phyloP scores from a whole-genome alignment of 2,888 invertebrate genomes.

The Troilus luridus region DNA sequence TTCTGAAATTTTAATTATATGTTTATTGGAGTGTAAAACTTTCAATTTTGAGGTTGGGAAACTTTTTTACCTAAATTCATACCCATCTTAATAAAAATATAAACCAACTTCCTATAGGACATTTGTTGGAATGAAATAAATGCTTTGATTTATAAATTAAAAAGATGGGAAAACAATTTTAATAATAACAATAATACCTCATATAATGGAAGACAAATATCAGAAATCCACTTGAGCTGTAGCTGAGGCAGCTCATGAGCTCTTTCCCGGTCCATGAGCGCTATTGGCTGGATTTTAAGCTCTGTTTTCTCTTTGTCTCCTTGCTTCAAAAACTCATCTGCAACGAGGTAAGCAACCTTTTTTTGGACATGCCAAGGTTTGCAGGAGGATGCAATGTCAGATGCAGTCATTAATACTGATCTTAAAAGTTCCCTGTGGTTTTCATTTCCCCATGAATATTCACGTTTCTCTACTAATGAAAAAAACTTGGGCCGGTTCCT shows the following conservation, averaged over 20 bases:
- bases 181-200: constrained; percentile 67
- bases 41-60: no score
- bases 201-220: constrained; percentile 71
- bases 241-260: constrained; percentile 74
- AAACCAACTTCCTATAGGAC: background rate
- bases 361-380: constrained; percentile 75
- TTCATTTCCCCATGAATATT: constrained; percentile 69
- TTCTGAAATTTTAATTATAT: no score
- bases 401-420: constrained; percentile 74
- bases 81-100: background rate
- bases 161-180: background rate
- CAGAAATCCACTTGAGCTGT: constrained; percentile 71
- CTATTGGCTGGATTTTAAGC: constrained; percentile 72
- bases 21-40: no score
- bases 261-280: constrained; percentile 75
- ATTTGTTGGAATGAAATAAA: constrained; percentile 6
- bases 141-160: background rate
- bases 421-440: constrained; percentile 70
- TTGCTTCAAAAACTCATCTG: constrained; percentile 72
- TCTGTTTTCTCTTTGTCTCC: constrained; percentile 72
- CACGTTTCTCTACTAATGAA: constrained; percentile 69
- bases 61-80: no score
- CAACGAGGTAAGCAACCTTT: constrained; percentile 72
- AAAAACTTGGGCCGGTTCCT: constrained; percentile 71
- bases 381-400: constrained; percentile 74